Evolutionary conservation across 2,113 vertebrate genomes (phyloP).

Genomic region (Rhabdomys dilectus): DNA sequence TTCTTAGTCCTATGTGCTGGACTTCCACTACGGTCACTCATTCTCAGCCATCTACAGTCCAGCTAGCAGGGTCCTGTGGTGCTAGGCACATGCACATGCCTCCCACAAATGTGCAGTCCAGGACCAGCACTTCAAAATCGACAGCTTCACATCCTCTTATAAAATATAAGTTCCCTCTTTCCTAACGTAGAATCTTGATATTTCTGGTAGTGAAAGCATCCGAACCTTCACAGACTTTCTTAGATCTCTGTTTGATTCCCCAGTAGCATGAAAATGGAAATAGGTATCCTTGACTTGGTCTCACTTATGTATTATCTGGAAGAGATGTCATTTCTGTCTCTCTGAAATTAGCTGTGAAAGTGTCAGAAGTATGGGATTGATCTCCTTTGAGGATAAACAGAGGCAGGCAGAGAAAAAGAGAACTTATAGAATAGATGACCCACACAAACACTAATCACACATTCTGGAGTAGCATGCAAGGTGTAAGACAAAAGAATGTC

Average conservation of each 20-base stretch:
- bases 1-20: not conserved
- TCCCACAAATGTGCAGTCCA: not conserved
- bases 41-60: not conserved
- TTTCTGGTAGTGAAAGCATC: not conserved
- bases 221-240: not conserved
- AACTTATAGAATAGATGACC: not conserved
- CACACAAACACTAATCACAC: not conserved
- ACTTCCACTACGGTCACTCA: not conserved
- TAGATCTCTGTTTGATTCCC: not conserved
- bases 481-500: not conserved
- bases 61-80: not conserved
- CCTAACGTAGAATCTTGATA: not conserved
- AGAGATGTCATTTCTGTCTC: not conserved
- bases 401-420: not conserved
- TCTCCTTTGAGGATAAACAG: not conserved
- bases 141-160: not conserved
- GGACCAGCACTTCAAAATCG: not conserved
- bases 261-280: not conserved
- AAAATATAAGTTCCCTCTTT: not conserved
- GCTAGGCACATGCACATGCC: not conserved
- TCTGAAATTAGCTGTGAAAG: not conserved
- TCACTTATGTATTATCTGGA: not conserved
- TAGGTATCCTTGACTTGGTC: not conserved
- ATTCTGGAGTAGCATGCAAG: too few relatives aligned
- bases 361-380: accelerated